phyloP scores from a whole-genome alignment of 1,140 invertebrate genomes.

The Bactericera cockerelli region DNA sequence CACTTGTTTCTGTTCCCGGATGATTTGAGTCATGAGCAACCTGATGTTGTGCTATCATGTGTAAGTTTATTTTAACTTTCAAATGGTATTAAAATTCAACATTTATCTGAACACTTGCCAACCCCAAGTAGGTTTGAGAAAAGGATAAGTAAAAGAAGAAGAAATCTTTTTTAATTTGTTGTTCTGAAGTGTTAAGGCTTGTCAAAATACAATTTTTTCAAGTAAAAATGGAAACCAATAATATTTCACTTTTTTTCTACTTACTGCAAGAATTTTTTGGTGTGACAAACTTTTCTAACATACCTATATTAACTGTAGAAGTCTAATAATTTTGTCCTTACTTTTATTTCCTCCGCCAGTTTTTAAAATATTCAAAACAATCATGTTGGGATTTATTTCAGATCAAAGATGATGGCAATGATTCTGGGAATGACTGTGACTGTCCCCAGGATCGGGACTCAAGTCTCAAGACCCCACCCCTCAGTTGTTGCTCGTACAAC shows the following conservation, averaged over 20 bases:
- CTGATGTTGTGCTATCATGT: neutral
- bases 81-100: too few species aligned
- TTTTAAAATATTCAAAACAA: neutral
- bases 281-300: too few species aligned
- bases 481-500: neutral
- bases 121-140: neutral
- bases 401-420: constrained; percentile 5
- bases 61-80: neutral
- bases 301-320: too few species aligned
- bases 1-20: constrained; percentile 79
- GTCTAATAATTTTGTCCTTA: too few species aligned
- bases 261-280: too few species aligned
- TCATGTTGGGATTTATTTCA: neutral
- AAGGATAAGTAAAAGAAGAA: neutral
- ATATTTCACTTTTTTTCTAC: too few species aligned
- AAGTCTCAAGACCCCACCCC: too few species aligned
- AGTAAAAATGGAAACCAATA: too few species aligned
- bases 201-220: too few species aligned
- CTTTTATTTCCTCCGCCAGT: too few species aligned
- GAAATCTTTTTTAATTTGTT: too few species aligned
- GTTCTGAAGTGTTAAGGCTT: too few species aligned
- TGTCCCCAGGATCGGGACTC: neutral
- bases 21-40: constrained; percentile 35
- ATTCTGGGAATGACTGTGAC: constrained; percentile 5
- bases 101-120: neutral